Conservation (phyloP, 2,888 invertebrate species). For the Actias luna region DNA sequence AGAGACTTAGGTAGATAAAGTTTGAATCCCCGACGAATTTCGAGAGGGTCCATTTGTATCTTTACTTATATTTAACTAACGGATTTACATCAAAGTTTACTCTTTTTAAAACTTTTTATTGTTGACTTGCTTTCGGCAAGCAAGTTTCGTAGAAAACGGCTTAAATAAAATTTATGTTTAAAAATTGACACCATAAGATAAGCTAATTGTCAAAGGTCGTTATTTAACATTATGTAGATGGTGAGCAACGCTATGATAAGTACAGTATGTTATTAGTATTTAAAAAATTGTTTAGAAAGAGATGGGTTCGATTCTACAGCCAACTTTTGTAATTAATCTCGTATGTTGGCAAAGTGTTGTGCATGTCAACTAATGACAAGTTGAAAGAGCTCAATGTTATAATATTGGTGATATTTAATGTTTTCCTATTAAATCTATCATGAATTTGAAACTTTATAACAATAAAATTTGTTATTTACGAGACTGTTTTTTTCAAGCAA, state of each 20-base stretch:
- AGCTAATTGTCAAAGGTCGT: no score
- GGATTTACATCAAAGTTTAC: slow-evolving; percentile 39
- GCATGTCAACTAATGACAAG: no score
- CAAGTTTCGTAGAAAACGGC: slow-evolving; percentile 27
- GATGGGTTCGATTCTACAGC: no score
- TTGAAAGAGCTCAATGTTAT: no score
- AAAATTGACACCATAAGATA: no score
- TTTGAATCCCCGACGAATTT: slow-evolving; percentile 68
- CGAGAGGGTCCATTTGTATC: slow-evolving; percentile 66
- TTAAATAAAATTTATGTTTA: slow-evolving; percentile 35
- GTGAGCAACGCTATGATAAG: no score
- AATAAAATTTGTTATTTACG: neutral
- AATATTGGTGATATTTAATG: neutral
- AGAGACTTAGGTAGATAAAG: slow-evolving; percentile 57
- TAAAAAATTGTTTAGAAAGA: no score
- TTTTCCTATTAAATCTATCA: neutral
- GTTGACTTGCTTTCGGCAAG: slow-evolving; percentile 32
- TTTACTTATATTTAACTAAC: slow-evolving; percentile 58
- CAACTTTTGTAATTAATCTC: no score
- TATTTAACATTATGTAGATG: no score
- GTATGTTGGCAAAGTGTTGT: no score
- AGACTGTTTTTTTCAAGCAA: neutral
- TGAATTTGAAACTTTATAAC: neutral
- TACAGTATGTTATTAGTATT: no score
- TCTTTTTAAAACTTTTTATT: slow-evolving; percentile 36